These are phyloP conservation scores for Colletes collaris DNA, from an alignment of 2,888 invertebrate genomes.

Conservation along the genomic window DNA sequence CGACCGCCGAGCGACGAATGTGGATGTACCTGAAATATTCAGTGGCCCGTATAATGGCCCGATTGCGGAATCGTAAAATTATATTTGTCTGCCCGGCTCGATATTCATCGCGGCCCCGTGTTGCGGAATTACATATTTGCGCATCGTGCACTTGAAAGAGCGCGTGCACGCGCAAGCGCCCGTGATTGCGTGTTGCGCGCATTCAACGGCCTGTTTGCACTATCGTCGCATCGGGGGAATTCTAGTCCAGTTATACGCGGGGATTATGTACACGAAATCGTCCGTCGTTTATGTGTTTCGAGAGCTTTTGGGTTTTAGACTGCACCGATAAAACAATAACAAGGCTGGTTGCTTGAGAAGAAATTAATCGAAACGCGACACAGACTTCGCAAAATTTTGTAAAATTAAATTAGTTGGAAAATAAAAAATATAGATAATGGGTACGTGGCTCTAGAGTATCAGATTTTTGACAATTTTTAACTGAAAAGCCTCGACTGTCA, in stretches of 20 bases:
- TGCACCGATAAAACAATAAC: too few relatives aligned
- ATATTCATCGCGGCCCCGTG: conserved; percentile 42
- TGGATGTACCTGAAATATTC: conserved; percentile 55
- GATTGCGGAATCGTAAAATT: conserved; percentile 57
- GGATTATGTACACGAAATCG: too few relatives aligned
- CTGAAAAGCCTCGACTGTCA: too few relatives aligned
- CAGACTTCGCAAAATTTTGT: too few relatives aligned
- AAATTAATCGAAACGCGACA: too few relatives aligned
- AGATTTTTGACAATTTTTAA: too few relatives aligned
- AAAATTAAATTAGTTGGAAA: too few relatives aligned
- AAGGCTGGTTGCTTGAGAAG: too few relatives aligned
- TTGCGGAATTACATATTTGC: conserved; percentile 42
- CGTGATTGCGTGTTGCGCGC: conserved; percentile 34
- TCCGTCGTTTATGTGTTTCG: not conserved
- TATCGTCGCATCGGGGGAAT: conserved; percentile 14
- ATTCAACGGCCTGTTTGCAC: not conserved
- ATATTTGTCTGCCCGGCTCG: conserved; percentile 29
- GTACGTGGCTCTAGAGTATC: too few relatives aligned
- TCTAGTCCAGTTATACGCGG: not conserved
- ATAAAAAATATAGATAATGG: too few relatives aligned
- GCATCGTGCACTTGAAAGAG: conserved; percentile 5
- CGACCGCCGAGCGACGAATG: not conserved
- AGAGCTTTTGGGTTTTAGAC: too few relatives aligned
- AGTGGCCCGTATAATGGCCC: conserved; percentile 61
- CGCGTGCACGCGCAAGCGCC: conserved; percentile 1